Percentiles rank a stretch among this genome's conserved stretches.
Conservation (phyloP, 2,113 vertebrate genomes). For the Festucalex cinctus region DNA sequence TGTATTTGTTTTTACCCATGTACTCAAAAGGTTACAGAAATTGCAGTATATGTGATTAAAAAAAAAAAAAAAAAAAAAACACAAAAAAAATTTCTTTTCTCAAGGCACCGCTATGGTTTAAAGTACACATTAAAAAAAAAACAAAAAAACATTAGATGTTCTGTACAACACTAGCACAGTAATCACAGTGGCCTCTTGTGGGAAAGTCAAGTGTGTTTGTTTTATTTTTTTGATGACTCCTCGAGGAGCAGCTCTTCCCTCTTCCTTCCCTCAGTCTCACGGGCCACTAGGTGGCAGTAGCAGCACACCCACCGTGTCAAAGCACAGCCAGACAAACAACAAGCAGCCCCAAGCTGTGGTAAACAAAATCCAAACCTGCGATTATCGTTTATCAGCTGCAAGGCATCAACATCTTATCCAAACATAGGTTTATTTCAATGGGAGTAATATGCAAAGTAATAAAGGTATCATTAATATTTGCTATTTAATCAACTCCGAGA, state of each 20-base stretch:
- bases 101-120: no score
- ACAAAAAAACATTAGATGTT: no score
- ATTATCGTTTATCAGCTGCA: constrained; percentile 37
- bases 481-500: constrained; percentile 25
- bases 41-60: no score
- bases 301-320: constrained; percentile 42
- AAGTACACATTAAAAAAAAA: no score
- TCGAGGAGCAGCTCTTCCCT: constrained; percentile 2
- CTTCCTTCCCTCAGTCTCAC: background rate
- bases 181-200: constrained; percentile 55
- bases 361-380: constrained; percentile 36
- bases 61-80: no score
- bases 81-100: no score
- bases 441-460: constrained; percentile 9
- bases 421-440: constrained; percentile 30
- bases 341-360: constrained; percentile 29
- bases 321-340: constrained; percentile 24
- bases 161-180: no score
- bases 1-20: no score
- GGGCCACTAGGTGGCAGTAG: constrained; percentile 66
- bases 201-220: background rate
- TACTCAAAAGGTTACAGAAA: no score
- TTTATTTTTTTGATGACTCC: background rate
- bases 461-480: constrained; percentile 24
- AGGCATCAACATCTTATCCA: constrained; percentile 16